Evolutionary conservation across 2,113 vertebrate genomes (phyloP), one percentile per base, ranked within the genome.

Genomic region (Perca flavescens): DNA sequence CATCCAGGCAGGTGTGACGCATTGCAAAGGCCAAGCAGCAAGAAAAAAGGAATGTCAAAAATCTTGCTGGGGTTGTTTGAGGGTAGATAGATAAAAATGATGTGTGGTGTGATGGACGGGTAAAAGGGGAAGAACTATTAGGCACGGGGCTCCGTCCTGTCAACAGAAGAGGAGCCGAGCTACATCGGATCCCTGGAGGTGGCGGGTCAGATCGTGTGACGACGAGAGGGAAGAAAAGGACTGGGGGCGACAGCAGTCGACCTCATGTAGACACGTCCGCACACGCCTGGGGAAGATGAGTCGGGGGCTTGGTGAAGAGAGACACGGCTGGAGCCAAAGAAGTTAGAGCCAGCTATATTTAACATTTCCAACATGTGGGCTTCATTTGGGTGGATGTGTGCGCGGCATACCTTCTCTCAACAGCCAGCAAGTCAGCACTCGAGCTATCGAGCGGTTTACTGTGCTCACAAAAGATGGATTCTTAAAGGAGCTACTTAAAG

Each of bases 311-410:
- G 36, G 66, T 13, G 69, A 52, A 34, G 43, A 79, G 70, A 87
- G 87, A 57, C 75, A 76, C 4, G 72, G 22, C 81, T 54, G 70
- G 72, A 86, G 82, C 83, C 77, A 84, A 64, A 79, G 78, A 78
- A 88, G 89, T 81, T 71, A 77, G 81, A 64, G 90, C 75, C 21
- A 54, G 87, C 89, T 95, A 95, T 92, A 94, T 95, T 95, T 95
- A 95, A 94, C 93, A 83, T 93, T 74, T 75, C 72, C 80, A 88
- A 91, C 93, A 94, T 94, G 92, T 94, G 93, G 92, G 90, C 88
- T 93, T 91, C 84, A 91, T 95, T 94, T 91, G 83, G 84, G 60
- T 85, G 84, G 84, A 93, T 83, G 87, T 73, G 80, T 60, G 86
- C 40, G 25, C 82, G 28, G 80, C 91, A 93, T 94, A 90, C 84